Base-by-base conservation (phyloP, 2,888 invertebrate genomes). In the Alsophila aescularia region DNA sequence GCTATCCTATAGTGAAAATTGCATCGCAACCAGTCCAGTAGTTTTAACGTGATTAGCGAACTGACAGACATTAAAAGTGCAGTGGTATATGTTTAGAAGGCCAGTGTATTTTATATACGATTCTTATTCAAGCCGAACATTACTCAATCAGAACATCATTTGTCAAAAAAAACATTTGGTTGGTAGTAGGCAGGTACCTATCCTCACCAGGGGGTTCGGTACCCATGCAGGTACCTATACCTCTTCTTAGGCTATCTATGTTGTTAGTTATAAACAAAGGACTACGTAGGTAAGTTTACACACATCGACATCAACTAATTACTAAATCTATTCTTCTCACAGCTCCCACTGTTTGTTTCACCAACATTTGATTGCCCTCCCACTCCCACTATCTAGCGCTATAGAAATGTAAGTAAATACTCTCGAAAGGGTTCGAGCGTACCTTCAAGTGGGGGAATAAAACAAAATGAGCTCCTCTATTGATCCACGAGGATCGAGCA, bases 391-490 rank as follows among this genome's bases (percentile, higher is more conserved):
- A 76, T 76, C 75, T 73, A 37, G 40, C 42, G 53, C 45, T 65
- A 66, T 68, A 69, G 72, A 73, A 77, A 77, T 78, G 80, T 81
- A 75, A 73, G 79, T 76, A 85, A 82, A 83, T 73, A 81, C 80
- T 67, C 85, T 83, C 76, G 75, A 85, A 86, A 87, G 85, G 86
- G 86, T 85, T 83, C 73, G 75, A 76, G 79, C 77, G 79, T 79
- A 78, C 75, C 75, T 77, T 75, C 71, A 75, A 81, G 83, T 78
- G 76, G 73, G 71, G 64, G 73, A 84, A 86, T 86, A 87, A 84
- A 86, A 86, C 85, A 81, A 85, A 87, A 87, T 85, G 87, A 85
- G 84, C 75, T 81, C 79, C 79, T 74, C 77, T 80, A 81, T 84
- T 81, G 81, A 82, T 85, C 80, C 79, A 64, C 69, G 72, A 67